phyloP scores from a whole-genome alignment of 2,797 vertebrate species.

The Synanceia verrucosa region DNA sequence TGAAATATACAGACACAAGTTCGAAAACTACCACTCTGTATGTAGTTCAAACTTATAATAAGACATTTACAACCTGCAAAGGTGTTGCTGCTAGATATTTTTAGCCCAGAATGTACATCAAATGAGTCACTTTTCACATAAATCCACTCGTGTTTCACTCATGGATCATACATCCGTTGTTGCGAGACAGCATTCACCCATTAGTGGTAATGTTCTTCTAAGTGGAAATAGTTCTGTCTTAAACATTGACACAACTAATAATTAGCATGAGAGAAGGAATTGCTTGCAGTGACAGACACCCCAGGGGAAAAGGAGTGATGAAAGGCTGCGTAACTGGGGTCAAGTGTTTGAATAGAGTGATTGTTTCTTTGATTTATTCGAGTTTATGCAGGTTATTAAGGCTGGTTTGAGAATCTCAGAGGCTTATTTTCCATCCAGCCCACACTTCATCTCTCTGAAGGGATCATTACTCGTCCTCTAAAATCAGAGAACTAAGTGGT shows the following conservation, averaged over 20 bases:
- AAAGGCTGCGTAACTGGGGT: constrained; percentile 61
- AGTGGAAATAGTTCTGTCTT: constrained; percentile 31
- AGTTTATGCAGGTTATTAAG: constrained; percentile 62
- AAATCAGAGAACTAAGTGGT: constrained; percentile 73
- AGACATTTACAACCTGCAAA: constrained; percentile 10
- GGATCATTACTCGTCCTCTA: constrained; percentile 67
- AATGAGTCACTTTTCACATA: constrained; percentile 2
- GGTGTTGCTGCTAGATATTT: neutral
- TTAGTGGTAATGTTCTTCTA: constrained; percentile 29
- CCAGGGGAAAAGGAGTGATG: constrained; percentile 40
- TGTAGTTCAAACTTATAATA: constrained; percentile 11
- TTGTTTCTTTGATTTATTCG: constrained; percentile 62
- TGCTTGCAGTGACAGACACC: constrained; percentile 40
- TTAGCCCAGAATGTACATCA: neutral
- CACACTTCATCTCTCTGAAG: constrained; percentile 17
- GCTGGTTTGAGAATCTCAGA: constrained; percentile 53
- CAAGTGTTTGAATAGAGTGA: constrained; percentile 62
- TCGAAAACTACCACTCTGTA: neutral
- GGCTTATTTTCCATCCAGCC: constrained; percentile 40
- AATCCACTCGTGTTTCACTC: constrained; percentile 5
- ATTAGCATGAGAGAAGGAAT: constrained; percentile 45
- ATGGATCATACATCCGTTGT: neutral
- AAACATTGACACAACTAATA: constrained; percentile 53
- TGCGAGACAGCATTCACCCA: constrained; percentile 26
- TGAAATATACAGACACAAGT: constrained; percentile 14